A percentile compares a stretch with the other conserved stretches of the same genome.
phyloP scores from a whole-genome alignment of 2,888 invertebrate species.

The Nemotelus pantherinus region DNA sequence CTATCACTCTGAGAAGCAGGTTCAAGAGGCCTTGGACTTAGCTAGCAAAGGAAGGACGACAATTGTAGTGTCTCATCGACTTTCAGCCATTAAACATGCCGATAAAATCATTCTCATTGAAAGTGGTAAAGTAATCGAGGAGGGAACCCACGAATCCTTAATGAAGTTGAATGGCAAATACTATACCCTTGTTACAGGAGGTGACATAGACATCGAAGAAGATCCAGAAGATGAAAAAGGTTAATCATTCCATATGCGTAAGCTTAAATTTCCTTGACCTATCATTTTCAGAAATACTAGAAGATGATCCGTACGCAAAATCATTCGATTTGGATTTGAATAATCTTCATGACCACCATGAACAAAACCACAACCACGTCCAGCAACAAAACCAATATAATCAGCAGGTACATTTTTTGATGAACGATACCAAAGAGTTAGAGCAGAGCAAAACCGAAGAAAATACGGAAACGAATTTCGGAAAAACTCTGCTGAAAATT shows the following conservation, averaged over 20 bases:
- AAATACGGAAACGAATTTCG: slow-evolving; percentile 61
- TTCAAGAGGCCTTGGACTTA: slow-evolving; percentile 81
- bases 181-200: slow-evolving; percentile 71
- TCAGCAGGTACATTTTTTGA: slow-evolving; percentile 39
- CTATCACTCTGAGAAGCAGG: slow-evolving; percentile 80
- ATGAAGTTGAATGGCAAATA: slow-evolving; percentile 73
- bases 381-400: slow-evolving; percentile 48
- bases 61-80: slow-evolving; percentile 78
- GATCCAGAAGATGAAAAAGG: slow-evolving; percentile 47
- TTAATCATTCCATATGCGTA: not conserved
- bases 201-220: slow-evolving; percentile 57
- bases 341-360: slow-evolving; percentile 62
- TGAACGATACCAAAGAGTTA: slow-evolving; percentile 21
- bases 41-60: slow-evolving; percentile 80
- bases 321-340: slow-evolving; percentile 61
- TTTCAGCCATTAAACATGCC: slow-evolving; percentile 77
- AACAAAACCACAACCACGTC: slow-evolving; percentile 53
- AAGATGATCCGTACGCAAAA: slow-evolving; percentile 61
- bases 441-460: slow-evolving; percentile 48
- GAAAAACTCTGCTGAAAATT: slow-evolving; percentile 66
- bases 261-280: not conserved
- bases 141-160: slow-evolving; percentile 79
- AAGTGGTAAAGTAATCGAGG: slow-evolving; percentile 76
- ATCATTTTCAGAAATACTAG: slow-evolving; percentile 40
- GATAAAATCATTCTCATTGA: slow-evolving; percentile 77